Conservation (phyloP, 2,113 vertebrate genomes). For the Cyprinodon variegatus region DNA sequence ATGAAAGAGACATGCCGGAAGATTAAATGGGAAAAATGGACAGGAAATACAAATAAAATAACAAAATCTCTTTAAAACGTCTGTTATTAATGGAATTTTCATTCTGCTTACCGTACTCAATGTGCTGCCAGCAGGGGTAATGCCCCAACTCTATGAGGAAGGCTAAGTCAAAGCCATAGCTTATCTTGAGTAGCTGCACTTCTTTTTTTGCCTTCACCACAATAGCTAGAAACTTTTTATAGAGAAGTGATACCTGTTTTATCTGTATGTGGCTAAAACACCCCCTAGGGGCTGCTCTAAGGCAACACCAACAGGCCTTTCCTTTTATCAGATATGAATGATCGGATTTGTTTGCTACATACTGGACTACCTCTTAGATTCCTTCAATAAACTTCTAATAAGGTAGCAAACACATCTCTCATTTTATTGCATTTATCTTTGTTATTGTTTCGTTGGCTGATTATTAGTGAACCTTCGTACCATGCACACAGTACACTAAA, state of each 20-base stretch:
- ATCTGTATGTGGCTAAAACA: constrained; percentile 64
- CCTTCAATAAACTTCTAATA: constrained; percentile 63
- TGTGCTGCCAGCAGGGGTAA: constrained; percentile 6
- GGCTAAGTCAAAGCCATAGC: background rate
- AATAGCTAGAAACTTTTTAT: background rate
- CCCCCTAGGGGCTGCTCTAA: constrained; percentile 62
- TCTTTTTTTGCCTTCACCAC: background rate
- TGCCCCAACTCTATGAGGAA: background rate
- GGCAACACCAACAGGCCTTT: constrained; percentile 36
- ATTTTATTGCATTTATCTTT: constrained; percentile 19
- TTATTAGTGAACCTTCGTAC: constrained; percentile 36
- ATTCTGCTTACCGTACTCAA: constrained; percentile 33
- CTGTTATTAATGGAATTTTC: constrained; percentile 5
- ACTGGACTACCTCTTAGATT: constrained; percentile 16
- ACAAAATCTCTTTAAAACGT: constrained; percentile 22
- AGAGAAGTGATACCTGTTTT: constrained; percentile 17
- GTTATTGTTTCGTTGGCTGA: constrained; percentile 52
- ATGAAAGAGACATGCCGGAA: constrained; percentile 48
- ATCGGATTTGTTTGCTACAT: constrained; percentile 28
- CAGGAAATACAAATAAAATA: constrained; percentile 49
- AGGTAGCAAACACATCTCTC: constrained; percentile 18
- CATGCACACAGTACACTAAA: constrained; percentile 46
- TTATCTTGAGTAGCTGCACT: background rate
- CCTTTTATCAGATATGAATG: background rate
- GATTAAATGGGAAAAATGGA: constrained; percentile 21